Evolutionary conservation across 2,888 invertebrate species (phyloP).

Genomic region (Nasonovia ribisnigri): DNA sequence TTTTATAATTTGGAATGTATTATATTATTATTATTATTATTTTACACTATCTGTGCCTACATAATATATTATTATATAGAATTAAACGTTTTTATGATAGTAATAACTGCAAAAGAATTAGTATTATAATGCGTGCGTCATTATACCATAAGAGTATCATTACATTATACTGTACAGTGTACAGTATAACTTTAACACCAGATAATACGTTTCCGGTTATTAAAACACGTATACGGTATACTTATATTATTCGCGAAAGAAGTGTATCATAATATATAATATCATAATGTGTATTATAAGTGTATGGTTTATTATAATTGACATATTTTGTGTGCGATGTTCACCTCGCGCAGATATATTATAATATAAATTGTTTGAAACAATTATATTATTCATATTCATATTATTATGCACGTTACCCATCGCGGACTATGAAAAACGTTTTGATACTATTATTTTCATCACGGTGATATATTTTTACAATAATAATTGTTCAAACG

Average conservation of each 20-base stretch:
- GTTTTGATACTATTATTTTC: background rate
- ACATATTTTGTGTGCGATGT: constrained; percentile 29
- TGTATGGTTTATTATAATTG: constrained; percentile 45
- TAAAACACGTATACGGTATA: constrained; percentile 15
- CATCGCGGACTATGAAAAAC: constrained; percentile 37
- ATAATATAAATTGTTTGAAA: constrained; percentile 12
- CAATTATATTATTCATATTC: background rate
- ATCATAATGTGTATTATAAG: background rate
- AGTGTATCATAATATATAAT: constrained; percentile 21
- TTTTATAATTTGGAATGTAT: background rate
- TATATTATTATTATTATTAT: background rate
- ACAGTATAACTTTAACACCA: constrained; percentile 49
- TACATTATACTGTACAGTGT: background rate
- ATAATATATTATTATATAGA: background rate
- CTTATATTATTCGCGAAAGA: background rate
- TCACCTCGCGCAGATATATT: constrained; percentile 31
- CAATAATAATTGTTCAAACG: background rate
- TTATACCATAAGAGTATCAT: constrained; percentile 37
- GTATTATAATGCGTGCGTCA: constrained; percentile 31
- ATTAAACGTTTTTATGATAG: background rate
- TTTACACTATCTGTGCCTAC: background rate
- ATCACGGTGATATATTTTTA: background rate
- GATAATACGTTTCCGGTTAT: constrained; percentile 53
- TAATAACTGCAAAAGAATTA: background rate
- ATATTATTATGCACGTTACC: constrained; percentile 16